Base-by-base conservation (phyloP, 92 coral and sea anemone species). In the Zoanthus sociatus region DNA sequence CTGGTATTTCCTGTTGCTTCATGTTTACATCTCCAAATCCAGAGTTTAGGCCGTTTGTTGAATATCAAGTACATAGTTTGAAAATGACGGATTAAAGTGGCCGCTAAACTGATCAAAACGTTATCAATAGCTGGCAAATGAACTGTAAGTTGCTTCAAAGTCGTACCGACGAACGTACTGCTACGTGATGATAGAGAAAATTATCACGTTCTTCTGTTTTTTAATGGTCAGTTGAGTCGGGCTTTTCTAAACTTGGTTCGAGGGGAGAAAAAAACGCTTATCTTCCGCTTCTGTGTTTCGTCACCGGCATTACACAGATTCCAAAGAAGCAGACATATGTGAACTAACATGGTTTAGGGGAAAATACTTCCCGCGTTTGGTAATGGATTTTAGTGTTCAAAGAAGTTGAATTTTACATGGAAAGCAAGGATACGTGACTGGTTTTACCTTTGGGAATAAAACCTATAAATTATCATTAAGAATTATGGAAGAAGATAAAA, bases 401-500 rank as follows among this genome's bases (percentile, higher is more conserved):
- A 11, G 47, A 45, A 66, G 44, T 46, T 81, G 20, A 15, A 48
- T 26, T 5, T 81, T 81, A 37, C 26, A 47, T 81, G 75, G 85
- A 67, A 73, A 66, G 63, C 32, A 18, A 42, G 58, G 45, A 63
- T 60, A 67, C 67, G 64, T 64, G 42, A 46, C 17, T 81, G 85
- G 75, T 64, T 64, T 76, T 76, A 18, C 15, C 42, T 21, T 9
- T 56, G 64, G 20, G 64, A 26, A 76, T 14, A 81, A 20, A 66
- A 20, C 21, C 31, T 61, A 6, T 20, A 21, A 26, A 66, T 20
- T 9, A 64, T 67, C 61, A 67, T 51, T 63, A 17, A 58, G 58
- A 16, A 67, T 18, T 20, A 92, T 92, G 94, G 92, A 92, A 79
- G 92, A 85, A 46, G 83, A 88, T 60, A 84, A 93, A 84, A 73